Conservation (phyloP, 2,888 invertebrate genomes). For the Merodon equestris region DNA sequence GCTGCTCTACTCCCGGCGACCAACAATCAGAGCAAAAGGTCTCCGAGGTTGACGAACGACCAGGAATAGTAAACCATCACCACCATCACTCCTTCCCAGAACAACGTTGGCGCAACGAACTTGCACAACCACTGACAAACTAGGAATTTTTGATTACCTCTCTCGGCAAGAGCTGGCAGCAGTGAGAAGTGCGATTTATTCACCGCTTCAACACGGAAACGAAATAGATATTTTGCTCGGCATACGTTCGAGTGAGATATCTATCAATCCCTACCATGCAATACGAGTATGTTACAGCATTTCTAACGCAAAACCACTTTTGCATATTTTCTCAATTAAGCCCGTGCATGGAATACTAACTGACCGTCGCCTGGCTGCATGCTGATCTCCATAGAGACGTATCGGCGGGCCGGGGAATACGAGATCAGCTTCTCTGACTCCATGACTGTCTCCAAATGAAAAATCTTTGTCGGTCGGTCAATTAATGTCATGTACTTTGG, state of each 20-base stretch:
- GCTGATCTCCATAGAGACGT: no score
- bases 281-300: slow-evolving; percentile 34
- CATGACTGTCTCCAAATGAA: slow-evolving; percentile 24
- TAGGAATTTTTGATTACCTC: neutral
- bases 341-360: slow-evolving; percentile 53
- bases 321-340: slow-evolving; percentile 47
- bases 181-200: slow-evolving; percentile 36
- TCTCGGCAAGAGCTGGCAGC: no score
- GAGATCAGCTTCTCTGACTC: neutral
- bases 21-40: slow-evolving; percentile 46
- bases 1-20: slow-evolving; percentile 17
- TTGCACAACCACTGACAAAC: slow-evolving; percentile 16
- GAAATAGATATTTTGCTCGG: neutral
- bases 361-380: no score
- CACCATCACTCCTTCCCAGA: slow-evolving; percentile 48
- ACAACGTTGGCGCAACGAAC: slow-evolving; percentile 42
- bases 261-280: slow-evolving; percentile 27
- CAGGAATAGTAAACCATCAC: neutral
- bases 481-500: slow-evolving; percentile 54
- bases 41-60: slow-evolving; percentile 43
- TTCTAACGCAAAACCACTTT: slow-evolving; percentile 43
- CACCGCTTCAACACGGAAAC: neutral
- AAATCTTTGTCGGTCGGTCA: slow-evolving; percentile 53
- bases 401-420: slow-evolving; percentile 9
- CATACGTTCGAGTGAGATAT: slow-evolving; percentile 11